Evolutionary conservation across 2,888 invertebrate genomes (phyloP), one percentile per base, ranked within the genome.

Genomic region (Nebria salina): DNA sequence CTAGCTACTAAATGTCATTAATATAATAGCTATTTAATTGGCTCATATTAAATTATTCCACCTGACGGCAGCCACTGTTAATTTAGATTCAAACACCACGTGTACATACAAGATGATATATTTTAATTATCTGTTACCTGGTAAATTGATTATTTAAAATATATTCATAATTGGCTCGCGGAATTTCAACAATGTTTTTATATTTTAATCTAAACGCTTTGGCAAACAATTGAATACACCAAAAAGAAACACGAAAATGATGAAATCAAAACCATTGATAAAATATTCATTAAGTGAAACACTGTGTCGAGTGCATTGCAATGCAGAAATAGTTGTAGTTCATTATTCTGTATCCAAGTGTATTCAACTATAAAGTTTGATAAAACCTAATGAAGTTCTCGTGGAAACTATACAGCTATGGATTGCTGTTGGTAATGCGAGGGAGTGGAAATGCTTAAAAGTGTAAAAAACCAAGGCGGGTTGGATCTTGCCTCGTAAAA

Each of bases 401-500:
- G 8, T 54, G 8, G 54, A 54, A 54, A 54, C 11, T 64, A 15
- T 43, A 64, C 54, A 64, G 13, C 11, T 75, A 75, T 64, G 65
- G 65, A 1, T 20, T 20, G 20, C 20, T 20, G 20, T 25, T 15
- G 25, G 34, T 5, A 34, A 34, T 34, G 34, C 34, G 34, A 2
- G 34, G 34, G 5, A 34, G 34, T 34, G 34, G 5, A 34, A 34
- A 34, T 34, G 34, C 34, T 34, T 34, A 34, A 34, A 34, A 34
- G 34, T 34, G 5, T 34, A 34, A 34, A 34, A 34, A 34, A 34
- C 34, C 34, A 64, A 20, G 54, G 15, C 64, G 26, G 43, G 20
- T 9, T 15, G 75, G 54, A 54, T 64, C 13, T 7, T 72, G 72
- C 72, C 72, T 72, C 72, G 72, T 26, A 41, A 72, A 72, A 34